Base-by-base conservation (phyloP, 2,797 vertebrate species). In the Hippocampus kuda region DNA sequence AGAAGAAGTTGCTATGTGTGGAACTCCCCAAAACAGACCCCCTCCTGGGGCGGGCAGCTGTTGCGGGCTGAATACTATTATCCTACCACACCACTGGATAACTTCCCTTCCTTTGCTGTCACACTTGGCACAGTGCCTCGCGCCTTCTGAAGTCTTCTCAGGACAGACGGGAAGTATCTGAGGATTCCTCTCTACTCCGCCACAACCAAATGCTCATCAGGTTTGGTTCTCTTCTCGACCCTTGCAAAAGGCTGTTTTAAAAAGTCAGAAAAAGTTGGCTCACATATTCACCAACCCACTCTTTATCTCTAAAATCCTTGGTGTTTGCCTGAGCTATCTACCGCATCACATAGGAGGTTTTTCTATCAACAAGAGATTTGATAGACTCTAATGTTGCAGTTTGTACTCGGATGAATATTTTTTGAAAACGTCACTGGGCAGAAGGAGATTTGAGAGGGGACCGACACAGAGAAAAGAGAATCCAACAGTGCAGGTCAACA, bases 81-180 rank as follows among this genome's bases (percentile, higher is more conserved):
- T 13, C 13, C 41, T 27, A 18, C 15, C 5, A 42, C 20, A 42
- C 22, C 61, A n/a, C 61, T 13, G 38, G 61, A 65, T 6, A 42
- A 48, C 24, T 65, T 65, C 63, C 16, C 63, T 30, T 65, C 24
- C 63, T 27, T 27, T 65, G 63, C 44, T 48, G 63, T 65, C 63
- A 48, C 44, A 30, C 63, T 65, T 65, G 63, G 63, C 63, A 27
- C 44, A 11, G 44, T 18, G 24, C 46, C 44, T 38, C 7, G 34
- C 34, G 1, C 8, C 6, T 48, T 5, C 7, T 48, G n/a, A 16
- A 48, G 6, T 65, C 44, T 48, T 64, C 44, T 49, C 2, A 4
- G 24, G 15, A 27, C 42, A 16, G 46, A 42, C 42, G 26, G 10
- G 24, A 26, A 26, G 62, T 44, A 26, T 64, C 22, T 26, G 2